These are phyloP conservation scores for Poecilia wingei DNA, from an alignment of 2,797 vertebrate genomes.

Conservation along the genomic window DNA sequence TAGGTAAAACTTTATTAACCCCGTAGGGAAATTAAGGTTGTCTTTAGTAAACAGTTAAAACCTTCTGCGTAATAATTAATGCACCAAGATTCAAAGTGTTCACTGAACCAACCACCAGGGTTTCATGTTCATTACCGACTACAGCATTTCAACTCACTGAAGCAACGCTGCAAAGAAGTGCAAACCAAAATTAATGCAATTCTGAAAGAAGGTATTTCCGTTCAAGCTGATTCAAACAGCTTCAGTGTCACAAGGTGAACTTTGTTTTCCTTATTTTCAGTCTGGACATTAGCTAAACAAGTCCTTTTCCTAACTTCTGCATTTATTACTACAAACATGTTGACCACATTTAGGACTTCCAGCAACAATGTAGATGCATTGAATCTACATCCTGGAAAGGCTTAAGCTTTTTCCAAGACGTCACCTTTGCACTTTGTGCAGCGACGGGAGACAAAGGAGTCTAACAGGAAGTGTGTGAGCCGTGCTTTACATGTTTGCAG, in stretches of 20 bases:
- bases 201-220: neutral
- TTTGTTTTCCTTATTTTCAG: neutral
- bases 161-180: neutral
- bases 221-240: neutral
- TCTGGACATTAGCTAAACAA: neutral
- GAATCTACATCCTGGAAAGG: constrained; percentile 34
- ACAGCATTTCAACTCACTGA: neutral
- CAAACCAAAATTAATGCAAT: neutral
- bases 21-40: too few species aligned
- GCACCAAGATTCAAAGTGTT: neutral
- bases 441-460: neutral
- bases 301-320: neutral
- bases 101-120: too few species aligned
- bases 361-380: too few species aligned
- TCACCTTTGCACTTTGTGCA: constrained; percentile 17
- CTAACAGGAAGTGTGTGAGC: constrained; percentile 57
- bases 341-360: neutral
- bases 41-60: neutral
- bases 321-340: neutral
- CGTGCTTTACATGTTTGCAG: constrained; percentile 19
- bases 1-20: too few species aligned
- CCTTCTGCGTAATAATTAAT: neutral
- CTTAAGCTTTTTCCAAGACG: constrained; percentile 10
- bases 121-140: neutral
- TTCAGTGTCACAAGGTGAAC: neutral